phyloP scores from a whole-genome alignment of 2,797 vertebrate genomes.

The Lagodon rhomboides region DNA sequence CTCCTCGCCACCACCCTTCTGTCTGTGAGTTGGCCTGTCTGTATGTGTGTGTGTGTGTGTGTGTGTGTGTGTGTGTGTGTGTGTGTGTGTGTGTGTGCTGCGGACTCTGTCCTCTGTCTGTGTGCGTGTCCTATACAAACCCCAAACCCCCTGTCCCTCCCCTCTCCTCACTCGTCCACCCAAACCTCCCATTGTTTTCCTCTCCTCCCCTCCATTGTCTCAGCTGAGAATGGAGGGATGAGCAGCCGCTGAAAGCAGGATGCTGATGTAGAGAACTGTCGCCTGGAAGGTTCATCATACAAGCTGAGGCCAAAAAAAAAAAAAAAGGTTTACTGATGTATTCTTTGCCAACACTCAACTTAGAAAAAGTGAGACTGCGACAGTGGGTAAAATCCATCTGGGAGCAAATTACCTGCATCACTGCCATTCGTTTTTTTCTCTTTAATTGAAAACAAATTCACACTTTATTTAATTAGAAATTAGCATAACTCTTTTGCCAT shows the following conservation, averaged over 20 bases:
- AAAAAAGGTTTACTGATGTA: constrained; percentile 47
- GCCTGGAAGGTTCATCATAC: constrained; percentile 51
- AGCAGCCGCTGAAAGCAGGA: constrained; percentile 61
- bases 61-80: constrained; percentile 54
- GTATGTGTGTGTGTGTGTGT: constrained; percentile 39
- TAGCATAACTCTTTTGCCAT: constrained; percentile 61
- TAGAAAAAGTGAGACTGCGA: constrained; percentile 53
- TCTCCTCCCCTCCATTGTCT: constrained; percentile 76
- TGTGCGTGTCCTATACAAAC: constrained; percentile 49
- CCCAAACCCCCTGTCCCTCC: constrained; percentile 53
- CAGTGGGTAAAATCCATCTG: constrained; percentile 56
- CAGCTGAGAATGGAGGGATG: constrained; percentile 75
- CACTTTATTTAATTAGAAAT: constrained; percentile 67
- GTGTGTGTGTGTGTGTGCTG: constrained; percentile 1
- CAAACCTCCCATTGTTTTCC: constrained; percentile 76
- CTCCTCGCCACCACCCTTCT: constrained; percentile 68
- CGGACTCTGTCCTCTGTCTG: constrained; percentile 44
- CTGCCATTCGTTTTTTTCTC: constrained; percentile 25
- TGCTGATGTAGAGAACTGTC: constrained; percentile 69
- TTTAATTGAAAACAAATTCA: constrained; percentile 71
- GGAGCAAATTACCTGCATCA: constrained; percentile 54
- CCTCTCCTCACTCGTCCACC: constrained; percentile 64
- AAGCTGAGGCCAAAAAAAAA: constrained; percentile 1
- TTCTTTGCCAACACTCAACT: constrained; percentile 56
- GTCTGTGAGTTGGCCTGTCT: constrained; percentile 57